Conservation (phyloP, 2,888 invertebrate genomes). For the Tigriopus californicus region DNA sequence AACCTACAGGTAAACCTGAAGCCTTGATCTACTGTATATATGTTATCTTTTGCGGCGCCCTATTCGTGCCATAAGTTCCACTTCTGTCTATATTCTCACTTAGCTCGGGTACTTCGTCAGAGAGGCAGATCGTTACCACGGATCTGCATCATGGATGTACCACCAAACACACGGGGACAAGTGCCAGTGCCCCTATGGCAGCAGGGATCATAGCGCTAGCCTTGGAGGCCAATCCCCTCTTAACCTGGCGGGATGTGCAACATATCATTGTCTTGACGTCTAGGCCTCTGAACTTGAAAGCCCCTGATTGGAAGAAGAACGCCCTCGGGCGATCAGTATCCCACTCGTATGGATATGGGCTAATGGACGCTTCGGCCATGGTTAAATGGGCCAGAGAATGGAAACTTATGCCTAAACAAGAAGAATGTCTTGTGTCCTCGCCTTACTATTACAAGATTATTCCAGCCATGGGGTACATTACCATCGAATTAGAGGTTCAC, state of each 20-base stretch:
- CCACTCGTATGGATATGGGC: conserved; percentile 82
- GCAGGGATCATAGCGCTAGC: conserved; percentile 87
- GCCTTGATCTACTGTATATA: not conserved
- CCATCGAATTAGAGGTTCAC: conserved; percentile 12
- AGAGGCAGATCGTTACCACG: conserved; percentile 48
- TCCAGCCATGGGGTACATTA: conserved; percentile 12
- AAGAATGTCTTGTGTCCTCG: conserved; percentile 34
- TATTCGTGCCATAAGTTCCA: no score
- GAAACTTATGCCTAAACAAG: conserved; percentile 29
- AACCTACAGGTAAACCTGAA: conserved; percentile 84
- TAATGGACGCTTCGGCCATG: conserved; percentile 32
- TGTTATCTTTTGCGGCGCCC: no score
- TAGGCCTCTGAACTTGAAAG: conserved; percentile 48
- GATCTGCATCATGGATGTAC: conserved; percentile 89
- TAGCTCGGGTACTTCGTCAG: conserved; percentile 12
- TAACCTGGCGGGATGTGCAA: conserved; percentile 97
- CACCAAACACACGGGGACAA: conserved; percentile 69
- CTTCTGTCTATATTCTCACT: no score
- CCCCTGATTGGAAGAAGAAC: conserved; percentile 9
- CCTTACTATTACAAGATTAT: conserved; percentile 16
- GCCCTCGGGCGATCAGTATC: conserved; percentile 10
- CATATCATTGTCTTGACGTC: conserved; percentile 95
- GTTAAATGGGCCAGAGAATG: conserved; percentile 29
- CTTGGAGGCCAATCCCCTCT: conserved; percentile 53
- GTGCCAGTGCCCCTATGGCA: conserved; percentile 82